Evolutionary conservation across 2,888 invertebrate genomes (phyloP).

Genomic region (Psylliodes chrysocephalus): DNA sequence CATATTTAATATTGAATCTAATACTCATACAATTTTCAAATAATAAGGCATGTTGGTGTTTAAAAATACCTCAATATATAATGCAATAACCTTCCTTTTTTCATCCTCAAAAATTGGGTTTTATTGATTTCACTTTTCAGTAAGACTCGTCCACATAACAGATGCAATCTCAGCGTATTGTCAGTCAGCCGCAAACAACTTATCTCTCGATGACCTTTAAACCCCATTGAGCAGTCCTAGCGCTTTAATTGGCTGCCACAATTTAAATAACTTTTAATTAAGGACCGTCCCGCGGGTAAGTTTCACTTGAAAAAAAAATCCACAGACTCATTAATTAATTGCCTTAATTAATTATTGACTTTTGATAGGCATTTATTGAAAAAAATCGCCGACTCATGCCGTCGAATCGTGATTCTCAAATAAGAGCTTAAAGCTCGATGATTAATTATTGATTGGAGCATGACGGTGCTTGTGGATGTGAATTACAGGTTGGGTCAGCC

Average conservation of each 20-base stretch:
- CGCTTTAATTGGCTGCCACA: conserved; percentile 32
- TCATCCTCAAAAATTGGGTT: too few species aligned
- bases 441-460: conserved; percentile 47
- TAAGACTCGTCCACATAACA: neutral
- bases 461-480: conserved; percentile 10
- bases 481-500: too few species aligned
- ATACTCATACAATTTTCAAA: too few species aligned
- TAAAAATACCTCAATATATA: too few species aligned
- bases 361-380: conserved; percentile 49
- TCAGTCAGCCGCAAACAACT: conserved; percentile 1
- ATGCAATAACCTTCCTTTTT: too few species aligned
- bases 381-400: conserved; percentile 44
- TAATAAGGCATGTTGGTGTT: too few species aligned
- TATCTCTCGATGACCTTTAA: conserved; percentile 25
- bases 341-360: conserved; percentile 50
- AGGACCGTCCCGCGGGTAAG: conserved; percentile 36
- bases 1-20: too few species aligned
- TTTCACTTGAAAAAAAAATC: conserved; percentile 39
- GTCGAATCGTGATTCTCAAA: conserved; percentile 46
- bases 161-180: conserved; percentile 4
- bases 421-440: conserved; percentile 44
- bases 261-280: conserved; percentile 41
- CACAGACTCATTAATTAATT: conserved; percentile 54
- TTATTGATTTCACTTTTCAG: conserved; percentile 1
- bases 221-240: conserved; percentile 14